Base-by-base conservation (phyloP, 2,797 vertebrate genomes). In the Loriculus beryllinus region DNA sequence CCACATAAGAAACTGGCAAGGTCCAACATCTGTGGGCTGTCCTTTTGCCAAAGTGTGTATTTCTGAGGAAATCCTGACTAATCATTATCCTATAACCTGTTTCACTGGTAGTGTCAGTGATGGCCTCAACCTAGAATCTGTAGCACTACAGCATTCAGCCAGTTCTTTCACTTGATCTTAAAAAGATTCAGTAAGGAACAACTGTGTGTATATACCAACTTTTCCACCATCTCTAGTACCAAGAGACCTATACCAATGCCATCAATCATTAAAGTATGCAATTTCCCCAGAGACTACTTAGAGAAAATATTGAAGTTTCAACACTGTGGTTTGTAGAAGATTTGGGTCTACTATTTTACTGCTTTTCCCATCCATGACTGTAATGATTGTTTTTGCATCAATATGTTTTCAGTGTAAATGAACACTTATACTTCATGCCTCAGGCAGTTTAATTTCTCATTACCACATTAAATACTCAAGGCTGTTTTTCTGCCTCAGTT, bases 401-500 rank as follows among this genome's bases (percentile, higher is more conserved):
- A 25, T 39, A 63, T 72, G 45, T 93, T 95, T 93, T 87, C 86
- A 71, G 78, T 78, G 71, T 87, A 85, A 89, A 77, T 60, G 86
- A 95, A 91, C 71, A 88, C 91, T 91, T 86, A 69, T 69, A 83
- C 87, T 88, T 90, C 57, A 47, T 64, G 92, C 82, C 60, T 88
- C 48, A n/a, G 57, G 86, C 92, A 85, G 68, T 63, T 85, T 88
- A 74, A 92, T 96, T 94, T 94, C 79, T 87, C 72, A 93, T 87
- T 91, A 87, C 28, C 79, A 68, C 57, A 87, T 77, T 71, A 95
- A 95, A 91, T 83, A 65, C 88, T 87, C 71, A 87, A 93, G 86
- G 49, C 84, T 94, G 81, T 62, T 93, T 94, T 93, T 45, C 67
- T 94, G 75, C 45, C 72, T 93, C 88, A 77, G 51, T 83, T 75